Percentiles rank a stretch among this genome's conserved stretches.
Evolutionary conservation across 2,113 vertebrate genomes (phyloP).

Genomic region (Sinocyclocheilus grahami): DNA sequence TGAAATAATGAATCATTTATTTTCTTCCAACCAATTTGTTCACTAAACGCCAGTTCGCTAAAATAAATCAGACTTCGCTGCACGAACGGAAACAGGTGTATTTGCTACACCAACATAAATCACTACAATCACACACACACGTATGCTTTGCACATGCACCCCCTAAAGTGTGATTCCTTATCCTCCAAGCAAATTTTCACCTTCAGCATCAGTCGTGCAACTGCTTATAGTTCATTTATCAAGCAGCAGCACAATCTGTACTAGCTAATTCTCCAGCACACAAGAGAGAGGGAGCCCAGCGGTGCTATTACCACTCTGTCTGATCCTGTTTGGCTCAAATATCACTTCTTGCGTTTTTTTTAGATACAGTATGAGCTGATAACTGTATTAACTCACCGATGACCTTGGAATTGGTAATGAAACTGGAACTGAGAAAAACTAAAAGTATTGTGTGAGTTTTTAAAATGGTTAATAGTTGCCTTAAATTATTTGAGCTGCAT

Average conservation of each 20-base stretch:
- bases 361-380: not conserved
- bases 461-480: not conserved
- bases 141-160: constrained; percentile 14
- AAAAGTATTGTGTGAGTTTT: not conserved
- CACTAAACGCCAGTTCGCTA: not conserved
- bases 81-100: not conserved
- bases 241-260: constrained; percentile 54
- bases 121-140: constrained; percentile 14
- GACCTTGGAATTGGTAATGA: not conserved
- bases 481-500: not conserved
- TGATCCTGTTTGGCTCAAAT: constrained; percentile 14
- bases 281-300: not conserved
- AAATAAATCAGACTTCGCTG: constrained; percentile 3
- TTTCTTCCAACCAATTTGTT: not conserved
- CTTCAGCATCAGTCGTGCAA: constrained; percentile 52
- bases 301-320: constrained; percentile 6
- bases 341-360: not conserved
- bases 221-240: constrained; percentile 54
- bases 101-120: not conserved
- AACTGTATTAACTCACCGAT: not conserved
- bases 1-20: not conserved
- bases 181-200: constrained; percentile 53
- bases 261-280: constrained; percentile 41
- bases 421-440: not conserved
- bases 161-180: constrained; percentile 46